phyloP scores from a whole-genome alignment of 2,113 vertebrate genomes.

The Loxodonta africana region DNA sequence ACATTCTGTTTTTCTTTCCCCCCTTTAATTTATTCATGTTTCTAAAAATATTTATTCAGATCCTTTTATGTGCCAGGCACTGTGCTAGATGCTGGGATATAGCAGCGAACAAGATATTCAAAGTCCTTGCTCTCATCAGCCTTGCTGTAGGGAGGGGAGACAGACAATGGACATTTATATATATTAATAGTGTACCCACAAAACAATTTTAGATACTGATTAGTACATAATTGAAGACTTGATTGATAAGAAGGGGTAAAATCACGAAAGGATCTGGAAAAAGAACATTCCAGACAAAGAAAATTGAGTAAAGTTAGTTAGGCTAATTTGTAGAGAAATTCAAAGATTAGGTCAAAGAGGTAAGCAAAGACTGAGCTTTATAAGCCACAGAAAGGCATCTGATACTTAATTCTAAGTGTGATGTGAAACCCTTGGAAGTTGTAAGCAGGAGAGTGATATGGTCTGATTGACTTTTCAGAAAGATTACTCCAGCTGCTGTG shows the following conservation, averaged over 20 bases:
- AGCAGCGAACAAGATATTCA: neutral
- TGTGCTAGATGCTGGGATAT: neutral
- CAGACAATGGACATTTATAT: neutral
- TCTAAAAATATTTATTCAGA: neutral
- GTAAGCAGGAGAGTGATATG: neutral
- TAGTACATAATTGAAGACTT: neutral
- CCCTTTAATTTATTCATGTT: neutral
- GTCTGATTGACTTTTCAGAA: constrained; percentile 1
- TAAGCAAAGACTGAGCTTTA: neutral
- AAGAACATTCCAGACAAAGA: neutral
- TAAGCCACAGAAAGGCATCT: neutral
- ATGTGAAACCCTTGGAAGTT: neutral
- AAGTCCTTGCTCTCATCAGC: neutral
- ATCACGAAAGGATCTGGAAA: neutral
- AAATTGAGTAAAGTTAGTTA: neutral
- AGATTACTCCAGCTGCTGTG: neutral
- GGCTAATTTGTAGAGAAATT: neutral
- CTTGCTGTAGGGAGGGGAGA: neutral
- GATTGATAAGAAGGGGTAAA: neutral
- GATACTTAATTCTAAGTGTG: neutral
- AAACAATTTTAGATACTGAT: neutral
- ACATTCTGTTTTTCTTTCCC: neutral
- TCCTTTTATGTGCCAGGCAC: neutral
- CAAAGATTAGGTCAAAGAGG: neutral
- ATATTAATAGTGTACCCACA: neutral